Base-by-base conservation (phyloP, 2,113 vertebrate species). In the Bubo scandiacus region DNA sequence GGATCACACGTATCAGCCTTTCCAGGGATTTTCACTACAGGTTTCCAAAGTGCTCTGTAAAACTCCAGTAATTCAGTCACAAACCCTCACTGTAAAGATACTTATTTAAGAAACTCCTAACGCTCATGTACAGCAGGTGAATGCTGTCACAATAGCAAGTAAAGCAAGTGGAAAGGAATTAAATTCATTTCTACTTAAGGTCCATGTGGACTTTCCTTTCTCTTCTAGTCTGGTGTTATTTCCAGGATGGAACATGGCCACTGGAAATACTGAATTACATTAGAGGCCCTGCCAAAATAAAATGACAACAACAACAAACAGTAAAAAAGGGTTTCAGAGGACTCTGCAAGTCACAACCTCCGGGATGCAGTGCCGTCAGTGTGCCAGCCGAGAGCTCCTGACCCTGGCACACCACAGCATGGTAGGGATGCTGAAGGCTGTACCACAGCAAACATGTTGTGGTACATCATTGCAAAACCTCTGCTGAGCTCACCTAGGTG, bases 251-350 rank as follows among this genome's bases (percentile, higher is more conserved):
- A 95, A 91, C 1, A 18, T 23, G 68, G 86, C 68, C 90, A 92
- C 30, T n/a, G 36, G 32, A 93, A 96, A 91, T 71, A 83, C 26
- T 68, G 86, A 97, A 94, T 91, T 88, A 92, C 71, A 61, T n/a
- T 8, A 40, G 42, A 65, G 72, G 65, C 63, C 61, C 81, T 92
- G 86, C 83, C 81, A 96, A 92, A 91, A 86, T 34, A 27, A 65
- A 89, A 57, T 7, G 6, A 54, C 45, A 45, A 45, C 25, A 43
- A 63, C 70, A 91, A 38, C 34, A 51, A 80, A 14, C 12, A 45
- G 34, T 57, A 71, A 51, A 38, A 45, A 40, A 65, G 8, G 29
- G 12, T 36, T 92, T 77, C 38, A 47, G 83, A 80, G 70, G 49
- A 55, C 16, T 71, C 68, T 49, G 82, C 62, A 26, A 66, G 79